Percentiles rank a stretch among this genome's conserved stretches.
phyloP scores from a whole-genome alignment of 2,797 vertebrate species.

The Botia almorhae region DNA sequence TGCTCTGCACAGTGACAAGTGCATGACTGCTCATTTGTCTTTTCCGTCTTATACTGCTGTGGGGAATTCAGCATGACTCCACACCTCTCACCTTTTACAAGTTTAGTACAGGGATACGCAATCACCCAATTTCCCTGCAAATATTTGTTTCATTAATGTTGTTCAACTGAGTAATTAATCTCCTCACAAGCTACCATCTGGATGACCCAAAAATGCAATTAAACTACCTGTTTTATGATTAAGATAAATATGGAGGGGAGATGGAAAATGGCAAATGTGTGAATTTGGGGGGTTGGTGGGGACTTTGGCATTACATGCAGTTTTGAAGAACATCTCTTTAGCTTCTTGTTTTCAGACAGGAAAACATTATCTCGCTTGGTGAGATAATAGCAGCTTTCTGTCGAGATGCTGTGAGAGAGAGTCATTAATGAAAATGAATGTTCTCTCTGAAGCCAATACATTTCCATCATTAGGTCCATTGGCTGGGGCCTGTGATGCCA shows the following conservation, averaged over 20 bases:
- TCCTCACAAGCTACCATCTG: constrained; percentile 79
- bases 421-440: constrained; percentile 71
- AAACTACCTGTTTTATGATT: constrained; percentile 71
- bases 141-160: constrained; percentile 82
- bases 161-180: constrained; percentile 75
- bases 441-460: constrained; percentile 61
- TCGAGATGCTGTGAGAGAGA: constrained; percentile 56
- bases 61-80: constrained; percentile 42
- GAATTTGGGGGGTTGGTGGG: constrained; percentile 50
- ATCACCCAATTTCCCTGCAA: constrained; percentile 74
- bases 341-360: not conserved
- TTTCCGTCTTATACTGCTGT: not conserved
- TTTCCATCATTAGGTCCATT: constrained; percentile 67
- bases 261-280: constrained; percentile 53
- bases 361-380: too few relatives aligned
- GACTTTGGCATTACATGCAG: constrained; percentile 3
- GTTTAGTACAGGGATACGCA: constrained; percentile 64
- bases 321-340: constrained; percentile 58
- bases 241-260: constrained; percentile 70
- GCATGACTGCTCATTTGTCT: constrained; percentile 47
- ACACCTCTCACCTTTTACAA: constrained; percentile 71
- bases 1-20: constrained; percentile 30
- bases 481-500: constrained; percentile 54
- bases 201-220: constrained; percentile 75
- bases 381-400: constrained; percentile 39